Percentiles rank a stretch among this genome's conserved stretches.
These are phyloP conservation scores for Nasua narica DNA, from an alignment of 2,797 vertebrate genomes.

Conservation along the genomic window DNA sequence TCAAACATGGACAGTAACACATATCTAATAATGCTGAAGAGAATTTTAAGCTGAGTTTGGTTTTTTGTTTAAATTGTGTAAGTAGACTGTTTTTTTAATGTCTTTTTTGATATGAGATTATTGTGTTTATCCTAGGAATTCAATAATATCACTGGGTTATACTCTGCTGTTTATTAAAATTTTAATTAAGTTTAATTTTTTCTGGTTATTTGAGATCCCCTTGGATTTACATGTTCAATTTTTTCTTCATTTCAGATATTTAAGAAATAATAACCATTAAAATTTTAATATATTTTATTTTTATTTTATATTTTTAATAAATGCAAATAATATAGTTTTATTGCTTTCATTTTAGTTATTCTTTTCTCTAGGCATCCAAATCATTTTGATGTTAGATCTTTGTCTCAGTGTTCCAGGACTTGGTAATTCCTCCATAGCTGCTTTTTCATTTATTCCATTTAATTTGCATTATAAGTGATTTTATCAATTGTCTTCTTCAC, in stretches of 20 bases:
- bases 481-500: neutral
- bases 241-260: neutral
- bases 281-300: neutral
- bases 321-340: neutral
- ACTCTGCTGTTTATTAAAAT: neutral
- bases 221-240: neutral
- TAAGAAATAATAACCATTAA: neutral
- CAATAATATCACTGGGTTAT: neutral
- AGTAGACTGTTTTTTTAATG: neutral
- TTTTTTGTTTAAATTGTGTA: neutral
- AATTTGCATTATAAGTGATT: neutral
- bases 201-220: neutral
- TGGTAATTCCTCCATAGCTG: neutral
- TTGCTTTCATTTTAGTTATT: neutral
- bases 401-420: neutral
- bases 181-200: neutral
- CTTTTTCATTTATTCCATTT: neutral
- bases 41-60: neutral
- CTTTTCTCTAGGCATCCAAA: neutral
- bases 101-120: neutral
- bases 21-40: neutral
- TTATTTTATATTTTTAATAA: neutral
- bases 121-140: neutral
- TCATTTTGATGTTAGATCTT: neutral
- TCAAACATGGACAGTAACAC: neutral